Evolutionary conservation across 2,888 invertebrate genomes (phyloP), one percentile per base, ranked within the genome.

Genomic region (Epiblema foenella): DNA sequence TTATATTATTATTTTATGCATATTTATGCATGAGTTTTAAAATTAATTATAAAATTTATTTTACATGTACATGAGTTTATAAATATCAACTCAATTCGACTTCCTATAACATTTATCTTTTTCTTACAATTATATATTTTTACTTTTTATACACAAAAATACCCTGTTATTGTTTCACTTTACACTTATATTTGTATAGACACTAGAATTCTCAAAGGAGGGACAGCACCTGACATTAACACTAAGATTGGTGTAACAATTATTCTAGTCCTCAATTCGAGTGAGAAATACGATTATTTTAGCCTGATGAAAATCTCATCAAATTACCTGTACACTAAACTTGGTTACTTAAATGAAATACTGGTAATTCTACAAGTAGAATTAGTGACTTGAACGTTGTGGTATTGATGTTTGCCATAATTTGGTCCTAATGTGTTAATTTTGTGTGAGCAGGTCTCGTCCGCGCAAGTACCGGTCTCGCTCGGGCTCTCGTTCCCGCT

Each of bases 391-490:
- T 15, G 42, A 42, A 42, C 15, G 15, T 42, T 42, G 42, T 2
- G 10, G 42, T 7, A 33, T 33, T 33, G 24, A 1, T 24, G 1
- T 24, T 24, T 24, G 4, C 4, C 24, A 24, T 3, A 24, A 4
- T 24, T 24, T 4, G 4, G 24, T 24, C 2, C 24, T 24, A 24
- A 24, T 24, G 24, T 24, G 24, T 24, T 24, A 24, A 42, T 42
- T 15, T 15, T 46, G 8, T 2, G n/a, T 46, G 46, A 7, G 66
- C 79, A 91, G 91, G 78, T 96, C 96, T 0, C 95, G 95, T 2
- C 95, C 95, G 0, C 95, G 95, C 77, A 95, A 95, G 76, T 95
- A 95, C 81, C 94, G 95, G 0, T 95, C 95, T 0, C 94, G 95
- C 11, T 95, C 95, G 0, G 94, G 94, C 0, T 94, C 96, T 2